Base-by-base conservation (phyloP, 92 coral and sea anemone genomes). In the Parazoanthus atlanticus region DNA sequence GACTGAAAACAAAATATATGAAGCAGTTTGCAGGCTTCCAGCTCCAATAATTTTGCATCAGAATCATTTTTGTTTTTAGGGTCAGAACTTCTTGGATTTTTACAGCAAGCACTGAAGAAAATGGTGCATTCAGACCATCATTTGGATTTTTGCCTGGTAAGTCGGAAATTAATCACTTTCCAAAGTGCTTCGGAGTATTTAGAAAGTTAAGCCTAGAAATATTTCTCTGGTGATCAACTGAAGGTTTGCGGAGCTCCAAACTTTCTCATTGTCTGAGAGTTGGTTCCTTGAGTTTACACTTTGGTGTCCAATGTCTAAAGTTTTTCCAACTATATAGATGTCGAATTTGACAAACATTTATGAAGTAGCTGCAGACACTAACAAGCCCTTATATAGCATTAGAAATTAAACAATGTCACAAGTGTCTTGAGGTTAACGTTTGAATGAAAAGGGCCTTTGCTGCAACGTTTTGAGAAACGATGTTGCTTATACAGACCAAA, bases 21-120 rank as follows among this genome's bases (percentile, higher is more conserved):
- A 25, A 23, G n/a, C 8, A 15, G 0, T 19, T 61, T 61, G 28
- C 16, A 61, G 26, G 26, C 26, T 3, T 17, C 69, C n/a, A 61
- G n/a, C 28, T 61, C 26, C 28, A 61, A 23, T 61, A 13, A 13
- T 76, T 9, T 17, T 76, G 58, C 5, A 32, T 25, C 21, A 21
- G 5, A 32, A 17, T 40, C 4, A 21, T 40, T 76, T 76, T 76
- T 28, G 12, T 75, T 75, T 69, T 70, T 36, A 84, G 87, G 87
- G 30, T 71, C 87, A 6, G 87, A 84, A 67, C 87, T 84, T 28
- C 87, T 69, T 70, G 87, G 79, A 52, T 84, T 25, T 84, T 70
- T 84, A 6, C 67, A 84, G 67, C 87, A 84, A 84, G 87, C 87
- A 84, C 74, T 84, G 66, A 84, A 84, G 65, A 43, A 46, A 84